phyloP scores from a whole-genome alignment of 2,888 invertebrate genomes.

The Oeneis ivallda region DNA sequence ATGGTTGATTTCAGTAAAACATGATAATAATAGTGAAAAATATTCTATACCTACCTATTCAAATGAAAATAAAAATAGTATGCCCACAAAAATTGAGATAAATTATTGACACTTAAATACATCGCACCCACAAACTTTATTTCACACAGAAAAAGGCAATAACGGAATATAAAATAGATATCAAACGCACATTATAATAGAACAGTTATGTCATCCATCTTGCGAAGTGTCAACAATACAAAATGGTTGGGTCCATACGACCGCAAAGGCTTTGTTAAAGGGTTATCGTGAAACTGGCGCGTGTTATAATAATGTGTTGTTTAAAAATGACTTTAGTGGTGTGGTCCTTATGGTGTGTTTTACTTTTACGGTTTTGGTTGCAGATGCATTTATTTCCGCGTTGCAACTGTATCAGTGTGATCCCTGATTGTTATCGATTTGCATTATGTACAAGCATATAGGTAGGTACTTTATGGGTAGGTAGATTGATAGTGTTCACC shows the following conservation, averaged over 20 bases:
- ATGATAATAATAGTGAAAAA: not conserved
- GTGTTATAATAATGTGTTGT: constrained; percentile 16
- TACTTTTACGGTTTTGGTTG: not conserved
- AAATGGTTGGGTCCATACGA: constrained; percentile 35
- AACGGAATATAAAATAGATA: constrained; percentile 42
- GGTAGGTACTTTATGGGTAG: no score
- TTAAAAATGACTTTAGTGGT: not conserved
- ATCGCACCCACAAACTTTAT: constrained; percentile 10
- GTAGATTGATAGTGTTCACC: no score
- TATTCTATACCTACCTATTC: not conserved
- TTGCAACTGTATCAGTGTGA: constrained; percentile 27
- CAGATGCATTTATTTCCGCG: constrained; percentile 34
- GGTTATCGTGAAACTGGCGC: constrained; percentile 37
- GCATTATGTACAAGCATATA: not conserved
- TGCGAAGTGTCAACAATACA: constrained; percentile 43
- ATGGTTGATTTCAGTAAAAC: not conserved
- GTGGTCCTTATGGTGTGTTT: not conserved
- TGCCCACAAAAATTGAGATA: not conserved
- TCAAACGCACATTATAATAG: constrained; percentile 38
- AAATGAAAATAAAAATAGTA: not conserved
- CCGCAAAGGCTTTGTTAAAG: constrained; percentile 35
- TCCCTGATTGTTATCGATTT: constrained; percentile 19
- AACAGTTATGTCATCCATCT: constrained; percentile 44
- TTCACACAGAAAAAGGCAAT: constrained; percentile 19
- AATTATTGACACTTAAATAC: not conserved